Evolutionary conservation across 2,888 invertebrate genomes (phyloP), one percentile per base, ranked within the genome.

Genomic region (Plusia festucae): DNA sequence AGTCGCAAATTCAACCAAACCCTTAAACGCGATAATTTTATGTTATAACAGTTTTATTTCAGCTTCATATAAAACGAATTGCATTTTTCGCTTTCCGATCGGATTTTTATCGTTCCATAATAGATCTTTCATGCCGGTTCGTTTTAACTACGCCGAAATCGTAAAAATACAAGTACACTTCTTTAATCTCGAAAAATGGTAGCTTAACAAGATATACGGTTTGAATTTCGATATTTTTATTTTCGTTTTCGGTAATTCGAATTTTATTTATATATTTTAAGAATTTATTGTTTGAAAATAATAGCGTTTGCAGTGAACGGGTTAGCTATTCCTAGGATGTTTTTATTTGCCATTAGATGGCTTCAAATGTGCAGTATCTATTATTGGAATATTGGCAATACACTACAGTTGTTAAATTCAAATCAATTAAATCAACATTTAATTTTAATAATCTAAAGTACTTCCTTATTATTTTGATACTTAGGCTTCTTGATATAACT

Each of bases 31-130:
- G 51, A 52, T 57, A 52, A 65, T 64, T 68, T 62, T 53, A 57
- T 63, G 76, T 76, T 67, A 76, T 73, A 76, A 68, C 63, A 24
- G 44, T 73, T 82, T 79, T 73, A 82, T 70, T 76, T 61, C 58
- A 59, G 63, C 74, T 72, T 75, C 76, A 70, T 70, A 79, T 76
- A 82, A 79, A 79, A 52, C 32, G 57, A 70, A 77, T 73, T 82
- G 81, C 79, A 69, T 76, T 77, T 76, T 79, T 67, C 61, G 71
- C 66, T 73, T 73, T 57, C 70, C 71, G 68, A 80, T 74, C 78
- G 81, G 66, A 76, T 66, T 85, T 82, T 78, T 83, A 83, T 85
- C 71, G 73, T 40, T 57, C 55, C 68, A 68, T 79, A 81, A 82
- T 80, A 81, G 81, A 76, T 78, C 67, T 78, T 73, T 73, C 76